Evolutionary conservation across 2,797 vertebrate genomes (phyloP).

Genomic region (Hirundo rustica): DNA sequence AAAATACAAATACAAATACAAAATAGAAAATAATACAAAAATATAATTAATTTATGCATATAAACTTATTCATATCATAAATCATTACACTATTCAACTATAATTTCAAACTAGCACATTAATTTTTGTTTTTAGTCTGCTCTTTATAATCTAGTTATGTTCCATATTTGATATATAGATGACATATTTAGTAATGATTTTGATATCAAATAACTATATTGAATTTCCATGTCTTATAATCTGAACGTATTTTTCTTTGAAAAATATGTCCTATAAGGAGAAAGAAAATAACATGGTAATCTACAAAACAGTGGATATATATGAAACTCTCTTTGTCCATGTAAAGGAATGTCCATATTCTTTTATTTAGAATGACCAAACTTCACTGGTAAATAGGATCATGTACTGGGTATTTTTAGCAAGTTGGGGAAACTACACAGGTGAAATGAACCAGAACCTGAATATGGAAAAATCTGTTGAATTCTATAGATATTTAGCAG

Average conservation of each 20-base stretch:
- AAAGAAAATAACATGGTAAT: background rate
- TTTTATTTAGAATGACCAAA: background rate
- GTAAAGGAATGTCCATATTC: background rate
- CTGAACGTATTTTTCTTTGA: background rate
- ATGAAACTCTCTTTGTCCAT: background rate
- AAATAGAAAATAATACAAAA: too few relatives aligned
- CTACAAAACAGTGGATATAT: background rate
- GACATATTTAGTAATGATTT: background rate
- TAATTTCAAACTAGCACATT: background rate
- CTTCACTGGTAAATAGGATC: background rate
- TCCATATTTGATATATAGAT: background rate
- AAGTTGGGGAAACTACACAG: background rate
- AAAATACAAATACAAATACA: too few relatives aligned
- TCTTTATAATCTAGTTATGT: background rate
- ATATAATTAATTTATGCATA: background rate
- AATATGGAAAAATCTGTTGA: background rate
- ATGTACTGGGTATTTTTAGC: background rate
- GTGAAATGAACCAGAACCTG: background rate
- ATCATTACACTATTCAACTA: background rate
- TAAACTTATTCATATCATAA: background rate
- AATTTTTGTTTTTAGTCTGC: background rate
- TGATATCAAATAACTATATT: background rate
- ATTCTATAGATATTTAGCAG: background rate
- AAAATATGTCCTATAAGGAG: background rate
- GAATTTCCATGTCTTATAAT: background rate